A percentile compares a stretch with the other conserved stretches of the same genome.
phyloP scores from a whole-genome alignment of 1,140 invertebrate species.

The Brachionus angularis region DNA sequence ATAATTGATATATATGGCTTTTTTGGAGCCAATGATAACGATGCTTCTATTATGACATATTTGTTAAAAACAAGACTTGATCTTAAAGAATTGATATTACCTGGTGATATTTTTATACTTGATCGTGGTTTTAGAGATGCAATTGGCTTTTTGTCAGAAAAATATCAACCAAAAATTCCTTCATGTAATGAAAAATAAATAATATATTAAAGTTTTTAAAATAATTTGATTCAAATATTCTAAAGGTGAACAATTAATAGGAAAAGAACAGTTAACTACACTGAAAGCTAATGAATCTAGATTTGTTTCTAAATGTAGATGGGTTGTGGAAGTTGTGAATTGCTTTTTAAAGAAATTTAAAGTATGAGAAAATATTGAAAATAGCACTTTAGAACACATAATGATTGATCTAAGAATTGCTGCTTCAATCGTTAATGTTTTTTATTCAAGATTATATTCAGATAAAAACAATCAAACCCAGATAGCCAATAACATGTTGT shows the following conservation, averaged over 20 bases:
- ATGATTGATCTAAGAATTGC: not conserved
- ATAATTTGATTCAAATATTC: too few species aligned
- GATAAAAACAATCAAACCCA: constrained; percentile 1
- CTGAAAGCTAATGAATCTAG: not conserved
- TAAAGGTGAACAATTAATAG: too few species aligned
- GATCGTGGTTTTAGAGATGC: not conserved
- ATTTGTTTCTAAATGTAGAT: constrained; percentile 6
- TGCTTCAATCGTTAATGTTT: not conserved
- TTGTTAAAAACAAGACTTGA: not conserved
- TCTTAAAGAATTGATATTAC: not conserved
- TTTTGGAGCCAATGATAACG: not conserved
- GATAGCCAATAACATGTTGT: not conserved
- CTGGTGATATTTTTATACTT: constrained; percentile 7
- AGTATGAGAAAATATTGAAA: not conserved
- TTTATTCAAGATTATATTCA: constrained; percentile 6
- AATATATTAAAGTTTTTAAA: too few species aligned
- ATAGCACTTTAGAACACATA: not conserved
- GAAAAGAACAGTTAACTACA: not conserved
- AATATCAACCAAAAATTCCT: not conserved
- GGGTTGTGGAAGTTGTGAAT: constrained; percentile 1
- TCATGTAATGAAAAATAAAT: not conserved
- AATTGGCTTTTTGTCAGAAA: not conserved
- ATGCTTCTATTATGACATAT: not conserved
- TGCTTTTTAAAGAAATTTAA: constrained; percentile 14
- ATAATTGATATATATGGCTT: constrained; percentile 9